phyloP scores from a whole-genome alignment of 2,797 vertebrate species.

The Tiaroga cobitis region DNA sequence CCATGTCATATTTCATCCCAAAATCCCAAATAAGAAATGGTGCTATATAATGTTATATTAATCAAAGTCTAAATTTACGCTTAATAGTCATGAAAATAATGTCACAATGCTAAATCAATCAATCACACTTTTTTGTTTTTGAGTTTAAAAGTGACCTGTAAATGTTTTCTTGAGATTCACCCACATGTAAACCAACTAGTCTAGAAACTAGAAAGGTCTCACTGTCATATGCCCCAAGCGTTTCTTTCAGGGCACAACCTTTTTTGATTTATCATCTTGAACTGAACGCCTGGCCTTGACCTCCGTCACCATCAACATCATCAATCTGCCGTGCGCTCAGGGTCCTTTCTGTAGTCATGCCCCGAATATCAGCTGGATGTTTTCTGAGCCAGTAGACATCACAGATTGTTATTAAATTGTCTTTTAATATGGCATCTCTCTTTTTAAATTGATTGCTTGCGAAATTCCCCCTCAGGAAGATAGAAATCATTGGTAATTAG shows the following conservation, averaged over 20 bases:
- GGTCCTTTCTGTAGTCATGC: background rate
- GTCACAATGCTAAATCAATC: background rate
- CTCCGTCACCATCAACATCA: background rate
- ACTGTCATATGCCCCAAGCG: background rate
- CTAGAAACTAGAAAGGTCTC: background rate
- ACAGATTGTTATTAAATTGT: constrained; percentile 42
- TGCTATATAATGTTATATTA: too few species aligned
- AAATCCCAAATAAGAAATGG: background rate
- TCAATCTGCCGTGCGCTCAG: constrained; percentile 30
- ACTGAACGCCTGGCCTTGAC: constrained; percentile 14
- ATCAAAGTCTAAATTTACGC: background rate
- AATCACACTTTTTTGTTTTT: background rate
- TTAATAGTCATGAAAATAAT: background rate
- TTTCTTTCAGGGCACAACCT: constrained; percentile 4
- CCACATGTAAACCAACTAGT: background rate
- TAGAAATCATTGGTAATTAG: constrained; percentile 55
- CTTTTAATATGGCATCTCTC: constrained; percentile 49
- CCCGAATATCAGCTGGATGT: constrained; percentile 18
- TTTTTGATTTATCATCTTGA: constrained; percentile 23
- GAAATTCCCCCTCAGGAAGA: constrained; percentile 22
- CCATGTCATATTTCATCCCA: background rate
- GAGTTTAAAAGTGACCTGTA: background rate
- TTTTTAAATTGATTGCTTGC: constrained; percentile 48
- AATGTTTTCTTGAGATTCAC: background rate
- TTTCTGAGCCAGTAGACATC: constrained; percentile 1